phyloP scores from a whole-genome alignment of 2,888 invertebrate genomes.

The Drosophila falleni region DNA sequence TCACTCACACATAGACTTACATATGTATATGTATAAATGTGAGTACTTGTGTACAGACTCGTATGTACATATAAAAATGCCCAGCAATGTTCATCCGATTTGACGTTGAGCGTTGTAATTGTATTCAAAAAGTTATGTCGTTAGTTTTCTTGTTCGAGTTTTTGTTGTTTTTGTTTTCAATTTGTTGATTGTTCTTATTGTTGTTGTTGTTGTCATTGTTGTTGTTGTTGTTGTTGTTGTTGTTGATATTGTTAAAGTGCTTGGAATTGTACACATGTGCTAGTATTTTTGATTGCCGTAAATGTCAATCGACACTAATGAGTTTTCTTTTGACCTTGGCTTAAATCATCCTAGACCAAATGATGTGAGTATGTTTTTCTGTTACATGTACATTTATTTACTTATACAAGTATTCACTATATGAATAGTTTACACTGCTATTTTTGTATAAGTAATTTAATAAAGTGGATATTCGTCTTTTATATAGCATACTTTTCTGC shows the following conservation, averaged over 20 bases:
- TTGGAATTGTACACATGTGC: slow-evolving; percentile 26
- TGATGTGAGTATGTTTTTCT: neutral
- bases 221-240: slow-evolving; percentile 26
- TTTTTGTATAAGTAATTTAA: neutral
- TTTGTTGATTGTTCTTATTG: slow-evolving; percentile 36
- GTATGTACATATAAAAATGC: slow-evolving; percentile 12
- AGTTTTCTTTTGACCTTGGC: slow-evolving; percentile 59
- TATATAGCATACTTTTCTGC: neutral
- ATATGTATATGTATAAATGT: neutral
- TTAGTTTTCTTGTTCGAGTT: slow-evolving; percentile 38
- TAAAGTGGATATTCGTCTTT: neutral
- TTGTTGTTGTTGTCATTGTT: slow-evolving; percentile 30
- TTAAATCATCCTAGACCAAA: slow-evolving; percentile 35
- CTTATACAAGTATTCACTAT: neutral
- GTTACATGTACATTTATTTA: no score
- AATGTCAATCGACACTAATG: slow-evolving; percentile 67
- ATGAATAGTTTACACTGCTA: neutral
- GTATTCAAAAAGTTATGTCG: slow-evolving; percentile 65
- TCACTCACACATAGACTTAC: slow-evolving; percentile 1
- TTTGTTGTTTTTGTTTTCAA: slow-evolving; percentile 22
- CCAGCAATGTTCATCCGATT: slow-evolving; percentile 25
- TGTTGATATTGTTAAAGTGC: slow-evolving; percentile 26
- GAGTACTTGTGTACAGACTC: neutral
- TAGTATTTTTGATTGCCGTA: slow-evolving; percentile 51
- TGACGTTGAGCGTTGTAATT: slow-evolving; percentile 59